These are phyloP conservation scores for Rhagoletis pomonella DNA, from an alignment of 1,140 invertebrate species.

Conservation along the genomic window DNA sequence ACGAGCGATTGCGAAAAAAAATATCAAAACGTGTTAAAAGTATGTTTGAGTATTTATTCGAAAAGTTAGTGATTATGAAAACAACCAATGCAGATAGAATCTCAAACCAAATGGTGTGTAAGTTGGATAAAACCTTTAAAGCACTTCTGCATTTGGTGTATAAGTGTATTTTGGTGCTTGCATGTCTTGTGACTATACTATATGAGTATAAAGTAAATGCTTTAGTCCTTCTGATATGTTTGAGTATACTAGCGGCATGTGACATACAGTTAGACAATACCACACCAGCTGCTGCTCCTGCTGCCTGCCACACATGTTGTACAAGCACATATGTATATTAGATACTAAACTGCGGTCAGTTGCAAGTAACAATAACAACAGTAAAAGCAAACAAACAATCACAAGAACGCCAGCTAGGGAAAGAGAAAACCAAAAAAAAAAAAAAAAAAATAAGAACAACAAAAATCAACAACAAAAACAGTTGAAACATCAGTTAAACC, in stretches of 20 bases:
- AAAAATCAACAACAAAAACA: not conserved
- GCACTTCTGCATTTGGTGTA: not conserved
- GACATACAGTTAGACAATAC: not conserved
- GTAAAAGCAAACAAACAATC: no score
- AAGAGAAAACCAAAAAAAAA: no score
- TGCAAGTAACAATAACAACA: not conserved
- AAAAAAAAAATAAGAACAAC: no score
- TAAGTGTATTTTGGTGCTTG: not conserved
- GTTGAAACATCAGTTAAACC: not conserved
- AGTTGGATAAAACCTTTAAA: not conserved
- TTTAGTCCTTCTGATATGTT: not conserved
- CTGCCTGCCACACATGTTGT: not conserved
- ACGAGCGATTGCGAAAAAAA: no score
- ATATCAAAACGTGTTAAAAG: no score
- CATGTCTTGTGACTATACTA: not conserved
- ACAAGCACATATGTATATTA: not conserved
- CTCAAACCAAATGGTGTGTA: no score
- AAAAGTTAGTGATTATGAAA: not conserved
- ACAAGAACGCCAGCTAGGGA: no score
- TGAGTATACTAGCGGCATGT: not conserved
- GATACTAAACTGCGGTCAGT: slow-evolving; percentile 26
- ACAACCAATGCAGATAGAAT: not conserved
- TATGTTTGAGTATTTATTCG: not conserved
- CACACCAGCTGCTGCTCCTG: not conserved
- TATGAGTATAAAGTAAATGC: not conserved